These are phyloP conservation scores for Oncorhynchus masou DNA, from an alignment of 2,113 vertebrate genomes.

Conservation along the genomic window DNA sequence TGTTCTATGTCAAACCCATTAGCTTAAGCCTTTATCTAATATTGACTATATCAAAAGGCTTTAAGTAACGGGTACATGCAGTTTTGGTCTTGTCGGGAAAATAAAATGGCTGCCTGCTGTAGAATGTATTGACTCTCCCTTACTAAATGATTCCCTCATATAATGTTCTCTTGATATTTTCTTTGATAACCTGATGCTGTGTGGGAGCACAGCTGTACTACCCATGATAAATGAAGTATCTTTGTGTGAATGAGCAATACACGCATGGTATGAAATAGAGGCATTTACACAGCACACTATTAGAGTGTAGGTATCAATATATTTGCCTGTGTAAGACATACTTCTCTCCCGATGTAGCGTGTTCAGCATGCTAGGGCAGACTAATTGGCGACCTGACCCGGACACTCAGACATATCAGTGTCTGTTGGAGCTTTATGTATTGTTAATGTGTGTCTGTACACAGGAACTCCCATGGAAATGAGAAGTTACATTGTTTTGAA, in stretches of 20 bases:
- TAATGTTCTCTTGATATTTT: background rate
- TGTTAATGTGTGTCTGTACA: conserved; percentile 52
- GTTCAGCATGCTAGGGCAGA: conserved; percentile 7
- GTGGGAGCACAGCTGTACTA: background rate
- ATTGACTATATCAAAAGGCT: background rate
- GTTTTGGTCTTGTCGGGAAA: background rate
- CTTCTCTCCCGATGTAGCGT: background rate
- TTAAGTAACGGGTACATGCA: background rate
- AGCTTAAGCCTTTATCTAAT: background rate
- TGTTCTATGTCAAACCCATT: background rate
- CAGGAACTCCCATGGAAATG: conserved; percentile 43
- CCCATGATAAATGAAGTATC: no score
- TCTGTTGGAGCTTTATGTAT: conserved; percentile 41
- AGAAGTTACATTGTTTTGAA: background rate
- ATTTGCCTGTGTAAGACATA: conserved; percentile 9
- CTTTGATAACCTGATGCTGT: background rate
- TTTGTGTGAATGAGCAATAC: background rate
- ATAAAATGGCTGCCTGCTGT: background rate
- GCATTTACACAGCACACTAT: background rate
- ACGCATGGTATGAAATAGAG: background rate
- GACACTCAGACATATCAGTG: conserved; percentile 13
- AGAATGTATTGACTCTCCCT: background rate
- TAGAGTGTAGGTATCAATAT: background rate
- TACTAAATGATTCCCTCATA: background rate
- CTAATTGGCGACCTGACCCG: conserved; percentile 21